phyloP scores from a whole-genome alignment of 1,140 invertebrate genomes.

The Notospermus geniculatus region DNA sequence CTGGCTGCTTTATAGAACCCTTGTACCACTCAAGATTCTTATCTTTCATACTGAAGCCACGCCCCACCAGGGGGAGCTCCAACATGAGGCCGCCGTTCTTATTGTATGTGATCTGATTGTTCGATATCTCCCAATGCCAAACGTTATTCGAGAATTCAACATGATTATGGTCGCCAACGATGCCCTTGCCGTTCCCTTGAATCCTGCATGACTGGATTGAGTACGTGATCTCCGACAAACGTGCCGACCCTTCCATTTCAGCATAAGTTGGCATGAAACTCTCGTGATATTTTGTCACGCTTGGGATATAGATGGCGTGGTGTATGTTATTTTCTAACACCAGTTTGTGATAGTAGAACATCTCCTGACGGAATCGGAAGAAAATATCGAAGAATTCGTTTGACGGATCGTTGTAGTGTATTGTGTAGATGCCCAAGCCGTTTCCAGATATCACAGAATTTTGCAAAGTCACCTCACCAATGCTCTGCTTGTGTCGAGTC shows the following conservation, averaged over 20 bases:
- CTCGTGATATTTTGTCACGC: constrained; percentile 50
- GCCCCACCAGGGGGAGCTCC: constrained; percentile 45
- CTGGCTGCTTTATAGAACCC: not conserved
- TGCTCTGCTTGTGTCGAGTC: too few species aligned
- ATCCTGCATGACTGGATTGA: constrained; percentile 39
- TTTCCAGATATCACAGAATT: constrained; percentile 70
- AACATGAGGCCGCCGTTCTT: constrained; percentile 69
- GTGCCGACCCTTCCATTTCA: constrained; percentile 51
- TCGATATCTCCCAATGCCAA: constrained; percentile 52
- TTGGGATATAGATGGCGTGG: constrained; percentile 50
- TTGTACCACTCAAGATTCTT: not conserved
- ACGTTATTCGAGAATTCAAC: constrained; percentile 56
- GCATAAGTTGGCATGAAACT: constrained; percentile 50
- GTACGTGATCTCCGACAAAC: constrained; percentile 52
- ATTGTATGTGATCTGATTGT: constrained; percentile 84
- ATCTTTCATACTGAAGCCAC: constrained; percentile 4
- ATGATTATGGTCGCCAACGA: constrained; percentile 53
- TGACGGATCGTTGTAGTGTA: constrained; percentile 76
- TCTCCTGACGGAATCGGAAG: constrained; percentile 42
- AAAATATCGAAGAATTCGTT: constrained; percentile 49
- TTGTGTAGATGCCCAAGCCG: constrained; percentile 73
- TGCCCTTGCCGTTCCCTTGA: constrained; percentile 37
- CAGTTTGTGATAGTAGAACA: constrained; percentile 32
- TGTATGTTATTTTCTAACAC: constrained; percentile 32
- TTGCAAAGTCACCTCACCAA: constrained; percentile 19